Percentiles rank a stretch among this genome's conserved stretches.
Conservation (phyloP, 2,797 vertebrate species). For the Pseudochirops corinnae region DNA sequence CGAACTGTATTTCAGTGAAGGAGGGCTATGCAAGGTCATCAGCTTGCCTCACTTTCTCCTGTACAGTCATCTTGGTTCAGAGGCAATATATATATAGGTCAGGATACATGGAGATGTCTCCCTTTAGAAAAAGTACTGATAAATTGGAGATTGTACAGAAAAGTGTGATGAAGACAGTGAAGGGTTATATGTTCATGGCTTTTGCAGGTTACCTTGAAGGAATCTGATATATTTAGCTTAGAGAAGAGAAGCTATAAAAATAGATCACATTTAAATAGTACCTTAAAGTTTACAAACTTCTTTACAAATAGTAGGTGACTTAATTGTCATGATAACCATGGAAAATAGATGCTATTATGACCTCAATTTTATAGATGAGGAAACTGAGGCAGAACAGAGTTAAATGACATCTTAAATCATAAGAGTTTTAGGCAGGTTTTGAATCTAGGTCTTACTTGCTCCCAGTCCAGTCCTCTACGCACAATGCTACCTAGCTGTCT, state of each 20-base stretch:
- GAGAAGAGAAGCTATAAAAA: neutral
- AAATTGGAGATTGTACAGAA: neutral
- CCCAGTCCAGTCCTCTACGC: neutral
- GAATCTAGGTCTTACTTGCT: neutral
- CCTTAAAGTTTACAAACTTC: too few relatives aligned
- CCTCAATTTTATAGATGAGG: neutral
- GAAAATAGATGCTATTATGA: neutral
- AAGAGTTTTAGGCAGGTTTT: neutral
- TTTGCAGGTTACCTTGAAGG: neutral
- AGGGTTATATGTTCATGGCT: neutral
- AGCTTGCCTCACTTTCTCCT: too few relatives aligned
- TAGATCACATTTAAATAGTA: neutral
- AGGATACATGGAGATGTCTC: neutral
- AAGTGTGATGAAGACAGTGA: neutral
- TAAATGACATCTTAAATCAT: neutral
- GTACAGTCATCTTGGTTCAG: too few relatives aligned
- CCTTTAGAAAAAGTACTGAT: neutral
- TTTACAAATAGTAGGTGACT: neutral
- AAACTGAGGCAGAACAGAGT: neutral
- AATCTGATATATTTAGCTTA: neutral
- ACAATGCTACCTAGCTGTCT: accelerated
- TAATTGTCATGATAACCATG: neutral
- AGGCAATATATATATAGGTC: too few relatives aligned
- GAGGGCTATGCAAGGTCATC: too few relatives aligned
- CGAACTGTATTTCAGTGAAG: too few relatives aligned